Evolutionary conservation across 2,113 vertebrate species (phyloP).

Genomic region (Phyllostomus hastatus): DNA sequence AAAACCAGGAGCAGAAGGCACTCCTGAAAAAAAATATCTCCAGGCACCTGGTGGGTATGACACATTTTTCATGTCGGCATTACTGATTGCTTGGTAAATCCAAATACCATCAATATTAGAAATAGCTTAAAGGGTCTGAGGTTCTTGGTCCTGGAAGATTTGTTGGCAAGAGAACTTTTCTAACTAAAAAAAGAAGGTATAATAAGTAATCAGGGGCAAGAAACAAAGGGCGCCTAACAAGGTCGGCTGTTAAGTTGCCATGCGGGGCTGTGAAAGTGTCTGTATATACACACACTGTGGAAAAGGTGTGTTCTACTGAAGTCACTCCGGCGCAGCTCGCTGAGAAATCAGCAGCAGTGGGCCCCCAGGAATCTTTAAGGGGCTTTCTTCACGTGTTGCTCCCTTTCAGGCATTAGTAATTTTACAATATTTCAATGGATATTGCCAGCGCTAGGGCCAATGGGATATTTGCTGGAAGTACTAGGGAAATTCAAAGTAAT

Average conservation of each 20-base stretch:
- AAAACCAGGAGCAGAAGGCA: constrained; percentile 23
- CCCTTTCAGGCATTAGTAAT: not conserved
- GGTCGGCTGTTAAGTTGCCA: not conserved
- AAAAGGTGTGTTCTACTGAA: not conserved
- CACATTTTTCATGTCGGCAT: not conserved
- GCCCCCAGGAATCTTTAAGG: not conserved
- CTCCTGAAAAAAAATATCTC: not conserved
- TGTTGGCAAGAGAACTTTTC: not conserved
- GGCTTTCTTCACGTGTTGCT: not conserved
- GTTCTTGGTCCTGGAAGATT: not conserved
- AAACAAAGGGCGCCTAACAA: not conserved
- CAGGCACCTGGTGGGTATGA: not conserved
- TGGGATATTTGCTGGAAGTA: not conserved
- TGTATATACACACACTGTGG: not conserved
- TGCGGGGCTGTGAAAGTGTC: not conserved
- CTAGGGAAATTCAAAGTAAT: not conserved
- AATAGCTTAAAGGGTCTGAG: not conserved
- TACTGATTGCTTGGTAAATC: not conserved
- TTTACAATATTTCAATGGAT: not conserved
- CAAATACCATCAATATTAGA: not conserved
- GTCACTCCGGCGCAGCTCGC: not conserved
- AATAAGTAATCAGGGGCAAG: not conserved
- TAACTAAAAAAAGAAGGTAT: not conserved
- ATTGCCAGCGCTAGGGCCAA: not conserved
- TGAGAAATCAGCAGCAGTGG: not conserved